Evolutionary conservation across 2,888 invertebrate genomes (phyloP), one percentile per base, ranked within the genome.

Genomic region (Linnaemya tessellans): DNA sequence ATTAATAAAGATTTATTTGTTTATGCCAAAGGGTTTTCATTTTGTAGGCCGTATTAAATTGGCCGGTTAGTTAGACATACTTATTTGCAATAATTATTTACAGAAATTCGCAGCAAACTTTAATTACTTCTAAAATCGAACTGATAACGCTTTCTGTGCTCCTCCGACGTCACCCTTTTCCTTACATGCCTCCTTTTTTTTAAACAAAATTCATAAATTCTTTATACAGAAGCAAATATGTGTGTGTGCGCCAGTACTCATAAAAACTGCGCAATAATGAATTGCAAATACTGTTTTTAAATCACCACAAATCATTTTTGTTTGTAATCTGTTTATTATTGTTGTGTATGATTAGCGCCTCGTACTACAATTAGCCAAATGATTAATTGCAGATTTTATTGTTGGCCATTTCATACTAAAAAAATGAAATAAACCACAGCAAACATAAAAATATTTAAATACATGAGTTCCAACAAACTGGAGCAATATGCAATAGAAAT

Each of bases 291-390:
- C 46, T 18, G 46, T 51, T 73, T 71, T 20, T 15, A 46, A 73
- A 65, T 58, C 22, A 73, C 71, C 80, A 49, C 80, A 80, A 73
- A 38, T 73, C 65, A 58, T 56, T 20, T 73, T 73, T 65, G 20
- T 18, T 43, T 46, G 54, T 30, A 65, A 38, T 38, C n/a, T 68
- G 41, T 43, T 13, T 22, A 25, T 13, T 51, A 20, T 25, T 35
- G 20, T 7, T 49, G 15, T 73, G 13, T 62, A 15, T 35, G 20
- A 20, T 67, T 78, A 49, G 60, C 4, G 25, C 13, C 38, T 68
- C 62, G 60, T 62, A 30, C 41, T 54, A 38, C 49, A 73, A 73
- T 58, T 46, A 64, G 71, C n/a, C 49, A 54, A 65, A 8, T 65
- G 46, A 79, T 64, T 64, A 64, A 80, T 71, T 71, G 10, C 38